phyloP scores from a whole-genome alignment of 2,113 vertebrate species.

The Brachypteracias leptosomus region DNA sequence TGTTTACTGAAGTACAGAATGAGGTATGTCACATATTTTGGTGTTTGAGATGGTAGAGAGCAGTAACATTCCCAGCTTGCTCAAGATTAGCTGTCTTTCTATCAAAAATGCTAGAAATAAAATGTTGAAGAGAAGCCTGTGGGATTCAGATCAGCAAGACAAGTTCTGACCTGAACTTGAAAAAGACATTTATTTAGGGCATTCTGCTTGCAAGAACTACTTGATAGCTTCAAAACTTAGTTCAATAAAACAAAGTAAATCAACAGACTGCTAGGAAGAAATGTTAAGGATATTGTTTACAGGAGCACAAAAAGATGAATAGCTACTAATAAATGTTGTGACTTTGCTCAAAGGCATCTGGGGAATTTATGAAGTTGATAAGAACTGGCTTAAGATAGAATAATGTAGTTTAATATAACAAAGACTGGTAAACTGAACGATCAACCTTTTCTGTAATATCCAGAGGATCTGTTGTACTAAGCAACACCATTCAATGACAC shows the following conservation, averaged over 20 bases:
- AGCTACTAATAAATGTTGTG: constrained; percentile 36
- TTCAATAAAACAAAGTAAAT: constrained; percentile 39
- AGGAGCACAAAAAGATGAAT: constrained; percentile 42
- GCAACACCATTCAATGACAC: neutral
- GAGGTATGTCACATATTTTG: neutral
- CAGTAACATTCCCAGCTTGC: neutral
- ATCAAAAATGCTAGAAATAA: constrained; percentile 1
- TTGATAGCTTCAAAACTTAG: neutral
- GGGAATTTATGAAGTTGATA: constrained; percentile 47
- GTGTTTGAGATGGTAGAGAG: neutral
- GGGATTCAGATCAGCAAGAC: neutral
- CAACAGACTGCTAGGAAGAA: constrained; percentile 1
- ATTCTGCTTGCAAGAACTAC: neutral
- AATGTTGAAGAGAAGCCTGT: neutral
- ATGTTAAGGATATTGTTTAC: constrained; percentile 41
- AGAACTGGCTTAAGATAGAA: constrained; percentile 34
- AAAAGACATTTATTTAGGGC: neutral
- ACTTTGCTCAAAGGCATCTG: constrained; percentile 47
- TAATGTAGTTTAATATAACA: constrained; percentile 41
- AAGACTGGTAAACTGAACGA: neutral
- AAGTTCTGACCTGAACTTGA: neutral
- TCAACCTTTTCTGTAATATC: neutral
- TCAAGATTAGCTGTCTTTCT: neutral
- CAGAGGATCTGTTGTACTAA: neutral
- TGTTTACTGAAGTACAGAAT: neutral